Conservation (phyloP, 2,797 vertebrate species). For the Morus bassanus region DNA sequence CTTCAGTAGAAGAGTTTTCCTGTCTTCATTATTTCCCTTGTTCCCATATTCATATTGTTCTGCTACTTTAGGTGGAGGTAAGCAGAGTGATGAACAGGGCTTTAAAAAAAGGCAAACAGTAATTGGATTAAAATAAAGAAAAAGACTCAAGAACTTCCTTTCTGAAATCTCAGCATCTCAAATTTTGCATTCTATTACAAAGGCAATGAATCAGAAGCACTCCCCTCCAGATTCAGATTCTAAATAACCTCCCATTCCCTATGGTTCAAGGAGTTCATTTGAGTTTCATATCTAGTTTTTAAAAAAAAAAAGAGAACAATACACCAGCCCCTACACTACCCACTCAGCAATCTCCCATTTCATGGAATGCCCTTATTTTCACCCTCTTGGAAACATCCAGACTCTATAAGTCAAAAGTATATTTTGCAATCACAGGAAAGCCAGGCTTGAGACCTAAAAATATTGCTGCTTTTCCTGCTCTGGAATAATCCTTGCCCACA, state of each 20-base stretch:
- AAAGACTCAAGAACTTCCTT: neutral
- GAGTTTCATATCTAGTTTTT: neutral
- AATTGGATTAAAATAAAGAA: neutral
- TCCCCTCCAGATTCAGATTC: neutral
- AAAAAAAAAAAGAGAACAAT: neutral
- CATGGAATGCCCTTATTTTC: neutral
- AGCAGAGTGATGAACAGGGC: neutral
- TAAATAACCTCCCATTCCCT: neutral
- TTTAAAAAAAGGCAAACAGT: neutral
- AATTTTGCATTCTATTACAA: neutral
- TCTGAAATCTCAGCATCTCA: neutral
- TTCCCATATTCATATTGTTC: neutral
- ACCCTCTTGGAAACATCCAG: neutral
- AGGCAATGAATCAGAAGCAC: neutral
- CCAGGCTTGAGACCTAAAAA: neutral
- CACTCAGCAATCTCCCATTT: neutral
- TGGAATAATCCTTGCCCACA: neutral
- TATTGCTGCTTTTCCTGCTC: neutral
- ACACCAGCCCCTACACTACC: accelerated
- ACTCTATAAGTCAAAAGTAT: neutral
- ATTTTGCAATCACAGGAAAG: neutral
- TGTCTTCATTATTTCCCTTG: neutral
- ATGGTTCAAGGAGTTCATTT: neutral
- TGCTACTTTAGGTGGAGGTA: neutral
- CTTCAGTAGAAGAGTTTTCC: neutral